Base-by-base conservation (phyloP, 2,888 invertebrate species). In the Drosophila tanythrix region DNA sequence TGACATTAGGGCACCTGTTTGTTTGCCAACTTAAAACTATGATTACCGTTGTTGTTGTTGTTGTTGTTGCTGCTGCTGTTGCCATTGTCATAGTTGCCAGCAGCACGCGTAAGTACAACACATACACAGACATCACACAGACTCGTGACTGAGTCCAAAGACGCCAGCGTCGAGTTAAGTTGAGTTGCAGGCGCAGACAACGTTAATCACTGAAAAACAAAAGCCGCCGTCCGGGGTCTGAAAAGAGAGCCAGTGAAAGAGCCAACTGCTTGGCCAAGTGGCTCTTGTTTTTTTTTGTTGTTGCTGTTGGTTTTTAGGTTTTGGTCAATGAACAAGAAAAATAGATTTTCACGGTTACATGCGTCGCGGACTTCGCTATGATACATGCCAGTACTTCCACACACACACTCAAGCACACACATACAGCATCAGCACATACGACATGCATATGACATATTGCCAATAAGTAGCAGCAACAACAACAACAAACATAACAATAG, bases 261-360 rank as follows among this genome's bases (percentile, higher is more conserved):
- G 62, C 59, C 81, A 61, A 69, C 74, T 74, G 63, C 63, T 55
- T 62, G 66, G 73, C 76, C 73, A 79, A 76, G 11, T 52, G 66
- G 59, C 65, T 70, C 46, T 53, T 59, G 48, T 56, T 50, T 46
- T 52, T 13, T 35, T 70, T 53, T 38, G 61, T 50, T 59, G 57
- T 59, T 74, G 48, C 52, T 61, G 53, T 60, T 21, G 46, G 57
- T 31, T 70, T 70, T 82, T 62, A 66, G 69, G 70, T 84, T 81
- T 89, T 87, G 88, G 86, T 86, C 87, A 88, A 89, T 89, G 87
- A 88, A 89, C 90, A 88, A 89, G 87, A 89, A 89, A 88, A 88
- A 88, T 88, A 76, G 83, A 70, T 80, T 89, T 88, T 88, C 87
- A 88, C 90, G 87, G 90, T 88, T 89, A 88, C 83, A 85, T 89